phyloP scores from a whole-genome alignment of 2,888 invertebrate genomes.

The Patella ulyssiponensis region DNA sequence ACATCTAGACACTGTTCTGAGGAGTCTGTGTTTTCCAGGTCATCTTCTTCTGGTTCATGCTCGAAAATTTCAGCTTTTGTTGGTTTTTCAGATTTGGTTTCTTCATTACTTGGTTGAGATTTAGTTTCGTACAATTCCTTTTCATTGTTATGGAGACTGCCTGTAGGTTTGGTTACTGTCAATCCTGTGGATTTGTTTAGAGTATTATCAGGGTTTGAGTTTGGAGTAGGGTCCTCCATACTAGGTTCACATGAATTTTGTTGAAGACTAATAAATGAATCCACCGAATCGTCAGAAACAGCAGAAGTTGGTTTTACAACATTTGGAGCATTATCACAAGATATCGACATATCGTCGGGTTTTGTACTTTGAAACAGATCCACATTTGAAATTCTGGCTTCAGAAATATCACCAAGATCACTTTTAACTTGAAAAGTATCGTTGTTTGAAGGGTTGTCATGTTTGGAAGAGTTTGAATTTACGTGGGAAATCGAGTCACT shows the following conservation, averaged over 20 bases:
- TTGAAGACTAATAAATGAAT: not conserved
- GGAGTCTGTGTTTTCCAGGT: not conserved
- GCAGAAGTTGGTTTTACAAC: not conserved
- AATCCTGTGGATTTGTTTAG: not conserved
- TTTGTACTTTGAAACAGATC: not conserved
- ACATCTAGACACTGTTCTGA: conserved; percentile 2
- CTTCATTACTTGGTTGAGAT: not conserved
- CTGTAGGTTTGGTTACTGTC: not conserved
- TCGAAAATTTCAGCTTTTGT: not conserved
- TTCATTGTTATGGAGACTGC: too few relatives aligned
- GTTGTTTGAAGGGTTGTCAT: not conserved
- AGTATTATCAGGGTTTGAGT: not conserved
- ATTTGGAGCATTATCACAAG: not conserved
- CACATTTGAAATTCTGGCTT: not conserved
- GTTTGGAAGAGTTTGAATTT: not conserved
- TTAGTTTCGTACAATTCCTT: not conserved
- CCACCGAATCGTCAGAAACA: not conserved
- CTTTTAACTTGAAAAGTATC: not conserved
- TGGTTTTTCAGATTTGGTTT: not conserved
- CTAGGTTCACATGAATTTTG: not conserved
- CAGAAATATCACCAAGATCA: not conserved
- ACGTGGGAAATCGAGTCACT: not conserved
- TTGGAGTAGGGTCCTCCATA: not conserved
- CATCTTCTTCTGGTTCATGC: not conserved
- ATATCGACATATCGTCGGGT: not conserved